phyloP scores from a whole-genome alignment of 2,113 vertebrate genomes.

The human region GRCh38 chr12:96391501-96392000 shows the following conservation, averaged over 20 bases:
- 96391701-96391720: neutral
- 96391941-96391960: neutral
- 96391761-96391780: neutral
- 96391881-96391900: neutral
- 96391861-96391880: neutral
- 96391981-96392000: neutral
- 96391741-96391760: neutral
- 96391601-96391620: conserved; percentile 3
- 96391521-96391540: too few species aligned
- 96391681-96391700: neutral
- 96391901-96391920: conserved; percentile 23
- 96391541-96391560: too few species aligned
- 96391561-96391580: too few species aligned
- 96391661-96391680: neutral
- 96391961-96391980: neutral
- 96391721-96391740: neutral
- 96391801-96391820: neutral
- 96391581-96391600: neutral
- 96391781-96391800: conserved; percentile 5
- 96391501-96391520: too few species aligned
- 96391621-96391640: neutral
- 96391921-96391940: neutral
- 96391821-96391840: neutral
- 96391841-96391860: conserved; percentile 18
- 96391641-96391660: conserved; percentile 29